Base-by-base conservation (phyloP, 2,888 invertebrate species). In the Neria commutata region DNA sequence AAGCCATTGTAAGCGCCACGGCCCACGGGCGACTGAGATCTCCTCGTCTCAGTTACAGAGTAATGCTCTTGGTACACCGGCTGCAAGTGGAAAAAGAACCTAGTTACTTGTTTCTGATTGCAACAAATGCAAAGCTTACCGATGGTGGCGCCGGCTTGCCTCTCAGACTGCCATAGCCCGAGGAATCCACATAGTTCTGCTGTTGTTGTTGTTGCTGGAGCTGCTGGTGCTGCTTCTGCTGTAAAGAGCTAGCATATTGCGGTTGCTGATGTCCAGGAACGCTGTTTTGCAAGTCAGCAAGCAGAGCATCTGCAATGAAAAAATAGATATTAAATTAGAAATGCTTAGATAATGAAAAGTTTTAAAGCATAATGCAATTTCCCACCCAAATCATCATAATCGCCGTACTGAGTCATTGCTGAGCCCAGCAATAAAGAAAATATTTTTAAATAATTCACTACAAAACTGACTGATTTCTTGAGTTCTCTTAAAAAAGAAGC, bases 231-330 rank as follows among this genome's bases (percentile, higher is more conserved):
- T 71, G 71, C 17, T 63, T 68, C n/a, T 63, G 69, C 37, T 68
- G 68, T 11, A 68, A 4, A n/a, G 6, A 37, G 16, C 33, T 48
- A 24, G 62, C 70, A 57, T 68, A 68, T 51, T 68, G 70, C 2
- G 68, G 67, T 57, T 73, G 68, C 64, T 82, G 81, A 5, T 85
- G 85, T 2, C 86, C 85, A 52, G 94, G 91, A 69, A 95, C 92
- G 10, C 97, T 97, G 75, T 95, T 95, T 83, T 98, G 97, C 60
- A 98, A 87, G 81, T 98, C 98, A 60, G 96, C 96, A 76, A 98
- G 86, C 68, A 98, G 85, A 63, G 97, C 96, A 87, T 98, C 98
- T 98, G 86, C 14, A 72, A 67, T n/a, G n/a, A 45, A 29, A 26
- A 42, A 8, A 47, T 45, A 62, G 56, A 26, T 33, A 58, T 19